Percentiles rank a stretch among this genome's conserved stretches.
Conservation (phyloP, 2,797 vertebrate genomes). For the Myiotriccus ornatus region DNA sequence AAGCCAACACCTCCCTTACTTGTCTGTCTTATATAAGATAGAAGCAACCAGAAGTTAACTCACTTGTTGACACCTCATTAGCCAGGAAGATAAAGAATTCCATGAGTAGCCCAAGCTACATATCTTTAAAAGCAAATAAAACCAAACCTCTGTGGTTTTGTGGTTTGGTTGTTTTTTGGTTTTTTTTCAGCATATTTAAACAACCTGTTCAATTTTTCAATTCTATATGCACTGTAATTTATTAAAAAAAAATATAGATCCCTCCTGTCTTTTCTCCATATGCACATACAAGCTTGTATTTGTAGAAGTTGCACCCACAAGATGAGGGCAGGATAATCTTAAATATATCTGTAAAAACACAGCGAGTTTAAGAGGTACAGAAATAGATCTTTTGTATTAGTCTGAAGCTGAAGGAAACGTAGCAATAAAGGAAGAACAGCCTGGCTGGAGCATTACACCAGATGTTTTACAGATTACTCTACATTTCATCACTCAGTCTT, state of each 20-base stretch:
- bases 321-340: not conserved
- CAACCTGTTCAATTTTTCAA: not conserved
- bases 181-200: not conserved
- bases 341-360: not conserved
- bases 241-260: not conserved
- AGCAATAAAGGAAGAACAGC: not conserved
- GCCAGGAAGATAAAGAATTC: not conserved
- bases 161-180: not conserved
- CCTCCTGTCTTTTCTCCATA: not conserved
- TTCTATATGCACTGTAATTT: not conserved
- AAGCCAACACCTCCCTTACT: conserved; percentile 48
- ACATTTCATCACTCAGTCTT: conserved; percentile 11
- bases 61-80: not conserved
- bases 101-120: not conserved
- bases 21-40: conserved; percentile 39
- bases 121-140: not conserved
- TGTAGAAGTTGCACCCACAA: not conserved
- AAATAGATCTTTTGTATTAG: not conserved
- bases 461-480: conserved; percentile 47
- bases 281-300: not conserved
- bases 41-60: conserved; percentile 44
- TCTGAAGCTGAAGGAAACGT: not conserved
- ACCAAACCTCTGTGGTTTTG: not conserved
- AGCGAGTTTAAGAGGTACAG: not conserved
- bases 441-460: not conserved